These are phyloP conservation scores for Gymnobelideus leadbeateri DNA, from an alignment of 2,113 vertebrate species.

Conservation along the genomic window DNA sequence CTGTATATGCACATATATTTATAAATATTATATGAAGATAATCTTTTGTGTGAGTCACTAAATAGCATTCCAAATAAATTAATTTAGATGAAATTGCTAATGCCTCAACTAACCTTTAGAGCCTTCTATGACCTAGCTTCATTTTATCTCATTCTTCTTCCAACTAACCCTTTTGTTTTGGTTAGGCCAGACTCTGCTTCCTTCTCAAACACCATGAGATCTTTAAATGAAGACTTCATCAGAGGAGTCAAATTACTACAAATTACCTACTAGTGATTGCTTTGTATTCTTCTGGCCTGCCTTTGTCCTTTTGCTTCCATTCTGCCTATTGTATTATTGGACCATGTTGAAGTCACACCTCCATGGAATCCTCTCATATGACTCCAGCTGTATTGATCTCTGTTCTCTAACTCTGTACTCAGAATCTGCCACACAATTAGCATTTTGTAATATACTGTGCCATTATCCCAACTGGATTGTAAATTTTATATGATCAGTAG, in stretches of 20 bases:
- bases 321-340: not conserved
- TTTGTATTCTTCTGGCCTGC: too few species aligned
- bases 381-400: not conserved
- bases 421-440: not conserved
- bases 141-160: not conserved
- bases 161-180: not conserved
- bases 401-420: not conserved
- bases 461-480: not conserved
- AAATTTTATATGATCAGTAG: not conserved
- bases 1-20: not conserved
- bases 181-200: not conserved
- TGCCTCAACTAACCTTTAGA: not conserved
- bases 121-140: not conserved
- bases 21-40: not conserved
- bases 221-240: too few species aligned
- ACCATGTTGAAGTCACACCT: not conserved
- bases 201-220: not conserved
- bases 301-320: not conserved
- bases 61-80: not conserved
- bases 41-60: not conserved
- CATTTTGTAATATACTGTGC: not conserved
- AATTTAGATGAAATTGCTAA: not conserved
- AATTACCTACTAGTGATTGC: too few species aligned
- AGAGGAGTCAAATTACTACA: too few species aligned
- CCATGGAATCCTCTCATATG: not conserved